Evolutionary conservation across 2,888 invertebrate species (phyloP).

Genomic region (Chrysina gloriosa): DNA sequence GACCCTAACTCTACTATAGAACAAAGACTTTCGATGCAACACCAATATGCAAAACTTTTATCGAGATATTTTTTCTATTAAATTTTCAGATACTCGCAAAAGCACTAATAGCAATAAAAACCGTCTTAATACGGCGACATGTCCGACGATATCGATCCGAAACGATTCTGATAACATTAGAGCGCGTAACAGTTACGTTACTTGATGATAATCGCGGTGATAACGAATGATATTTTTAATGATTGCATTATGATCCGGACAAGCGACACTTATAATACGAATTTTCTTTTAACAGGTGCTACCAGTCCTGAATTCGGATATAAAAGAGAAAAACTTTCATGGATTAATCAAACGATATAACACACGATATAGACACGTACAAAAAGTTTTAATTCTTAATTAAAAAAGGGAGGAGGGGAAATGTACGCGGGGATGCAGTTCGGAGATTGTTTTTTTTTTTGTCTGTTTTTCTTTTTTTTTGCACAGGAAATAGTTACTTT

Average conservation of each 20-base stretch:
- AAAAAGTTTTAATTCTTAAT: no score
- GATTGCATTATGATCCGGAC: slow-evolving; percentile 14
- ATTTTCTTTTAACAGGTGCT: slow-evolving; percentile 30
- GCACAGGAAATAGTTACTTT: no score
- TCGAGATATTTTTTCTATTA: slow-evolving; percentile 11
- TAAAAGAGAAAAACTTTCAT: slow-evolving; percentile 33
- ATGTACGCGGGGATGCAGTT: no score
- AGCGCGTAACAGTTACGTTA: slow-evolving; percentile 5
- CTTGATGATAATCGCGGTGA: neutral
- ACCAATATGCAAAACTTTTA: no score
- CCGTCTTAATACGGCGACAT: neutral
- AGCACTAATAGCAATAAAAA: slow-evolving; percentile 11
- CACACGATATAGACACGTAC: no score
- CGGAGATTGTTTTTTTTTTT: no score
- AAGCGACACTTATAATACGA: slow-evolving; percentile 5
- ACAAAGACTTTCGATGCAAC: no score
- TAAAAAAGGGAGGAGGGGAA: no score
- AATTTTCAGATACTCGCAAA: slow-evolving; percentile 30
- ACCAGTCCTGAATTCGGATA: slow-evolving; percentile 30
- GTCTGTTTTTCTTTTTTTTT: no score
- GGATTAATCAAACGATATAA: no score
- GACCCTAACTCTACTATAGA: no score
- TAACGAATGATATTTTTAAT: slow-evolving; percentile 1
- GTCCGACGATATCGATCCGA: neutral
- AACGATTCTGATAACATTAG: slow-evolving; percentile 17